phyloP scores from a whole-genome alignment of 2,888 invertebrate species.

The Boloria euphrosyne region DNA sequence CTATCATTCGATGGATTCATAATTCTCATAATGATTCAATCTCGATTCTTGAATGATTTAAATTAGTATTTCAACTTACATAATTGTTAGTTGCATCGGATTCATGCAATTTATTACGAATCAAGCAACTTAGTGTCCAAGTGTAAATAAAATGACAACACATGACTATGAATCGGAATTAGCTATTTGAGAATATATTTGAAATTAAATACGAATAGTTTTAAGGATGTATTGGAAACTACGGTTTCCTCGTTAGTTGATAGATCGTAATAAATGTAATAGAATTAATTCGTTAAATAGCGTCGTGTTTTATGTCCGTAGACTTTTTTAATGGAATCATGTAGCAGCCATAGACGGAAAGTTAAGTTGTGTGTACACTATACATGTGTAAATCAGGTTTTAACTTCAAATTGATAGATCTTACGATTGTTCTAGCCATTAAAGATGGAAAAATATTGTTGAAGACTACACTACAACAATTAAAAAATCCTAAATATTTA shows the following conservation, averaged over 20 bases:
- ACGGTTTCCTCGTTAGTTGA: conserved; percentile 15
- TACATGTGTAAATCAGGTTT: not conserved
- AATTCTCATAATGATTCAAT: not conserved
- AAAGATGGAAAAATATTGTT: no score
- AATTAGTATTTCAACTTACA: no score
- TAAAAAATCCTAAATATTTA: not conserved
- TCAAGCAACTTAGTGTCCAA: conserved; percentile 4
- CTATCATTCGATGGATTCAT: not conserved
- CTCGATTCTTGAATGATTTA: not conserved
- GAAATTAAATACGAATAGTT: conserved; percentile 1
- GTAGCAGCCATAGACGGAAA: conserved; percentile 4
- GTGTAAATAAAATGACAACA: conserved; percentile 1
- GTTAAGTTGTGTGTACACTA: conserved; percentile 16
- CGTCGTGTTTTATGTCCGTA: conserved; percentile 17
- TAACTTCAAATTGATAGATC: conserved; percentile 6
- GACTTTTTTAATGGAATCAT: conserved; percentile 16
- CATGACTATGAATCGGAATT: conserved; percentile 10
- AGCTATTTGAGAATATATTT: conserved; percentile 14
- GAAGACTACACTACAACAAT: not conserved
- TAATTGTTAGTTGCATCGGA: no score
- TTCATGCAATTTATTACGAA: not conserved
- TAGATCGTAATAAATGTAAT: conserved; percentile 21
- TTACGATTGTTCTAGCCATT: not conserved
- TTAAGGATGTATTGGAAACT: conserved; percentile 12
- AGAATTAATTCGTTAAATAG: conserved; percentile 22